Conservation (phyloP, 2,888 invertebrate species). For the Axea sp. region DNA sequence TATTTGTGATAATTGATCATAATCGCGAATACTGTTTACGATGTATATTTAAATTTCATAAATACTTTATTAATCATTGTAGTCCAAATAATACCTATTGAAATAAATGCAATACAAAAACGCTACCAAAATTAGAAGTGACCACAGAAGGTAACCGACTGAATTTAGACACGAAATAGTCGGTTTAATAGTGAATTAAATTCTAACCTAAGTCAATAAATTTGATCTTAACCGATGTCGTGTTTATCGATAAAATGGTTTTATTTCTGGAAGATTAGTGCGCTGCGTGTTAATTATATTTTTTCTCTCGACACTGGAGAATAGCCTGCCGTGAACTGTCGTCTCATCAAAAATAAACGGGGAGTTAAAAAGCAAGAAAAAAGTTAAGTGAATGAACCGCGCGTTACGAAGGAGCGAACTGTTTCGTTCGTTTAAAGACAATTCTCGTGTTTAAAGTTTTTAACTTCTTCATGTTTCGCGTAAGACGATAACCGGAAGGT, state of each 20-base stretch:
- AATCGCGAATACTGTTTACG: no score
- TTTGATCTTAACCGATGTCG: conserved; percentile 46
- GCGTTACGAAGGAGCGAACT: conserved; percentile 58
- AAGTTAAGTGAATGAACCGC: conserved; percentile 27
- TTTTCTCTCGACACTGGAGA: conserved; percentile 59
- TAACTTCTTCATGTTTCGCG: no score
- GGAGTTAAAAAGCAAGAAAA: conserved; percentile 46
- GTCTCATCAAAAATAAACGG: conserved; percentile 60
- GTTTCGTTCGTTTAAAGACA: conserved; percentile 52
- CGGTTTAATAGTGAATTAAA: background rate
- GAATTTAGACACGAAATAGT: background rate
- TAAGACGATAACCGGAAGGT: conserved; percentile 31
- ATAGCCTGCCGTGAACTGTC: conserved; percentile 46
- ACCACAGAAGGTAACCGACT: background rate
- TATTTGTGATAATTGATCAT: no score
- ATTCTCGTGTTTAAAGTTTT: no score
- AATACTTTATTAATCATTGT: no score
- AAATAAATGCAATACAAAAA: no score
- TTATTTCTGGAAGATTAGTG: conserved; percentile 50
- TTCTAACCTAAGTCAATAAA: conserved; percentile 61
- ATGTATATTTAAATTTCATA: no score
- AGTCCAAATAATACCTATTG: no score
- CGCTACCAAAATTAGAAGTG: no score
- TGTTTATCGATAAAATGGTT: conserved; percentile 46
- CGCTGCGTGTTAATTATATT: conserved; percentile 62